phyloP scores from a whole-genome alignment of 2,888 invertebrate genomes.

The Agapostemon virescens region DNA sequence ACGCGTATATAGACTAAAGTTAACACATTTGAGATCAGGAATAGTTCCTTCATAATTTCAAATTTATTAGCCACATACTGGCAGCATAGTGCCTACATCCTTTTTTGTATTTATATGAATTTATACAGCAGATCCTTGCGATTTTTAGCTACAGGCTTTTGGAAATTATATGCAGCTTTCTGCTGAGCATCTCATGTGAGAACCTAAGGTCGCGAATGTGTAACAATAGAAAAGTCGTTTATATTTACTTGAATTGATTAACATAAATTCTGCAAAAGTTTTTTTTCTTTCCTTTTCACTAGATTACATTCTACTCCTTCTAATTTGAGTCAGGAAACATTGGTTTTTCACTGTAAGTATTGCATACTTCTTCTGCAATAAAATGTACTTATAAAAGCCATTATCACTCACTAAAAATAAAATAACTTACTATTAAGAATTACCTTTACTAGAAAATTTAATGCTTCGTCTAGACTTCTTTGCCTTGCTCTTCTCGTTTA shows the following conservation, averaged over 20 bases:
- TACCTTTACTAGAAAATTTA: constrained; percentile 58
- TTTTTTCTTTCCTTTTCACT: constrained; percentile 21
- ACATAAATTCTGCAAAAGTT: constrained; percentile 43
- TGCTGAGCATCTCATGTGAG: neutral
- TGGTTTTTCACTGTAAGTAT: constrained; percentile 51
- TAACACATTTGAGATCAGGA: neutral
- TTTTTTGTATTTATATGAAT: neutral
- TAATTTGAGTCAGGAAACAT: constrained; percentile 55
- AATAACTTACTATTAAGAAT: neutral
- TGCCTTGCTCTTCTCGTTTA: constrained; percentile 10
- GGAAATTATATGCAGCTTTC: too few relatives aligned
- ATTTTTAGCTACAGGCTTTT: too few relatives aligned
- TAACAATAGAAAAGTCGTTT: constrained; percentile 30
- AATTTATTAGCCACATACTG: too few relatives aligned
- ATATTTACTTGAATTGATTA: constrained; percentile 51
- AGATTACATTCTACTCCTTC: constrained; percentile 29
- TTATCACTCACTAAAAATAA: neutral
- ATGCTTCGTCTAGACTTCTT: constrained; percentile 65
- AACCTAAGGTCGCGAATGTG: neutral
- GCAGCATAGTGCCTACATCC: too few relatives aligned
- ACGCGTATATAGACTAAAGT: neutral
- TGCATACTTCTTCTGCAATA: constrained; percentile 50
- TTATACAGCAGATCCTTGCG: neutral
- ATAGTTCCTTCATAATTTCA: too few relatives aligned
- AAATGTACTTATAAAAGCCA: constrained; percentile 5